Percentiles rank a stretch among this genome's conserved stretches.
Evolutionary conservation across 2,797 vertebrate genomes (phyloP).

Genomic region (Austrolebias charrua): DNA sequence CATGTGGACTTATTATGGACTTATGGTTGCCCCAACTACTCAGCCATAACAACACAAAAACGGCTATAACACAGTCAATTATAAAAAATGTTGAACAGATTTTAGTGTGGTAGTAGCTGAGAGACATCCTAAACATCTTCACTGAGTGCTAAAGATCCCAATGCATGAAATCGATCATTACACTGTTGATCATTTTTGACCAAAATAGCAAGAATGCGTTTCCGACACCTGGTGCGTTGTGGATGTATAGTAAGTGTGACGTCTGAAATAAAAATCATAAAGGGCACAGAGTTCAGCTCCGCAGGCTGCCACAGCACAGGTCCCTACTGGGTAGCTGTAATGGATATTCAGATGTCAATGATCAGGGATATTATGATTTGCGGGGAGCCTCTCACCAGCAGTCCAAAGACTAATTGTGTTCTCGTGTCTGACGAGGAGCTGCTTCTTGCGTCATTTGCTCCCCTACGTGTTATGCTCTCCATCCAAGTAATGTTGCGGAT

Average conservation of each 20-base stretch:
- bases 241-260: slow-evolving; percentile 20
- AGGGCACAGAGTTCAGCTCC: slow-evolving; percentile 12
- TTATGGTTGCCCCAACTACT: no score
- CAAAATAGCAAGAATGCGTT: slow-evolving; percentile 12
- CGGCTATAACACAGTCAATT: no score
- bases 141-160: no score
- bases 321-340: slow-evolving; percentile 57
- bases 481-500: slow-evolving; percentile 91
- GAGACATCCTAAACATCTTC: no score
- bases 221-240: slow-evolving; percentile 1
- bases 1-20: no score
- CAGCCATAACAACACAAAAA: no score
- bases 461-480: slow-evolving; percentile 78
- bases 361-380: slow-evolving; percentile 79
- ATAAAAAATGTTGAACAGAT: no score
- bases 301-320: slow-evolving; percentile 17
- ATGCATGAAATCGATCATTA: no score
- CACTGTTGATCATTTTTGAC: not conserved
- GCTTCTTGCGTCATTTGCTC: slow-evolving; percentile 73
- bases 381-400: slow-evolving; percentile 61
- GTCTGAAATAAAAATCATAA: slow-evolving; percentile 41
- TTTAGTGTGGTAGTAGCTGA: no score
- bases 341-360: slow-evolving; percentile 79
- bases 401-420: slow-evolving; percentile 74
- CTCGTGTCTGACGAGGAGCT: slow-evolving; percentile 68